phyloP scores from a whole-genome alignment of 2,113 vertebrate species.

The Trachemys scripta region DNA sequence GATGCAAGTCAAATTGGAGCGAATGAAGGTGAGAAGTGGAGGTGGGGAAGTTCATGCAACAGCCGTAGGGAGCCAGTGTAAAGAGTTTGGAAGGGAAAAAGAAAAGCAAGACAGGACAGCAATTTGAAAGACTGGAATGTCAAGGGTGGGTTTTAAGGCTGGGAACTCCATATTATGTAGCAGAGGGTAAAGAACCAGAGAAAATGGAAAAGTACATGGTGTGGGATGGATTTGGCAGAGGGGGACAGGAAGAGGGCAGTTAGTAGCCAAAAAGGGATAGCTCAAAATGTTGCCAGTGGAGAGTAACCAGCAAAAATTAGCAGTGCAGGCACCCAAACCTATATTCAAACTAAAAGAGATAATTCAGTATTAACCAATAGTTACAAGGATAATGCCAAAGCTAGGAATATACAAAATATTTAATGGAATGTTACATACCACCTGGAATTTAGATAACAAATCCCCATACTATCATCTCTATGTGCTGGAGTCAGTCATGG shows the following conservation, averaged over 20 bases:
- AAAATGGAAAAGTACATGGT: too few relatives aligned
- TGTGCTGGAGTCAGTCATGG: background rate
- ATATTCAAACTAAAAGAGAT: background rate
- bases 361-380: background rate
- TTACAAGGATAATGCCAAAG: background rate
- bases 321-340: too few relatives aligned
- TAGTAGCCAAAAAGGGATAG: too few relatives aligned
- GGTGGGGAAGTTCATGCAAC: rapidly evolving
- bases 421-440: background rate
- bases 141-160: too few relatives aligned
- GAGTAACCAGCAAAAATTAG: too few relatives aligned
- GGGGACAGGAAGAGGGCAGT: background rate
- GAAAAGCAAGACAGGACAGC: too few relatives aligned
- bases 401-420: background rate
- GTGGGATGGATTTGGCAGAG: background rate
- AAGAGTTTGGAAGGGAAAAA: background rate
- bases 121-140: too few relatives aligned
- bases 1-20: background rate
- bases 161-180: too few relatives aligned
- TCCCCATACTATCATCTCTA: background rate
- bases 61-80: background rate
- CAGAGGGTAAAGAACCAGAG: too few relatives aligned
- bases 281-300: too few relatives aligned
- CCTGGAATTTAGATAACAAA: background rate
- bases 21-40: rapidly evolving